phyloP scores from a whole-genome alignment of 35 echinoderm and acorn worm species.

The Diadema setosum region DNA sequence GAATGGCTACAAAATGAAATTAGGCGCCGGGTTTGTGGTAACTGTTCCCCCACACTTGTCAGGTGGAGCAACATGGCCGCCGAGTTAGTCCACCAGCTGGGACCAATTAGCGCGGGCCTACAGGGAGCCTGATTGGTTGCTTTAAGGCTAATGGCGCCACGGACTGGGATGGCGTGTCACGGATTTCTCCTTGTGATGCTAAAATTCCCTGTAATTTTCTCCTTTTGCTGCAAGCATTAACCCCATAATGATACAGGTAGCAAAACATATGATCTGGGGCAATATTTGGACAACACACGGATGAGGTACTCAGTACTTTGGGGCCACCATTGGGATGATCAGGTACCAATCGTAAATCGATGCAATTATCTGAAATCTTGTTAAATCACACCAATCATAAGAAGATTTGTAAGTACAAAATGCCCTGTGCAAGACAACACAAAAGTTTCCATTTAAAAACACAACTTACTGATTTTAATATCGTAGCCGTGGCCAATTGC shows the following conservation, averaged over 20 bases:
- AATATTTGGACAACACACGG: neutral
- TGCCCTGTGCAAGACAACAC: too few relatives aligned
- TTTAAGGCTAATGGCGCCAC: conserved; percentile 4
- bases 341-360: too few relatives aligned
- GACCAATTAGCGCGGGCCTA: neutral
- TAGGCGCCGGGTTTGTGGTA: neutral
- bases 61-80: conserved; percentile 23
- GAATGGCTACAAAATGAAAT: conserved; percentile 14
- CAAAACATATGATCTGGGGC: conserved; percentile 6
- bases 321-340: too few relatives aligned
- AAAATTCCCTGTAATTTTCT: neutral
- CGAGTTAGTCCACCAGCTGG: neutral
- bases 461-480: too few relatives aligned
- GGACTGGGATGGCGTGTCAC: neutral
- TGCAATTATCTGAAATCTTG: too few relatives aligned
- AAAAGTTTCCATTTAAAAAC: too few relatives aligned
- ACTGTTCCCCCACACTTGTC: neutral
- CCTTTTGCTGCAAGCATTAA: neutral
- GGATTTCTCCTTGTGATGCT: neutral
- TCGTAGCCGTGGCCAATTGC: too few relatives aligned
- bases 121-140: neutral
- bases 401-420: too few relatives aligned
- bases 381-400: too few relatives aligned
- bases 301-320: conserved; percentile 3
- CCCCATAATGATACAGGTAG: neutral